A percentile compares a stretch with the other conserved stretches of the same genome.
Evolutionary conservation across 2,888 invertebrate species (phyloP).

Genomic region (Amphipoea lucens): DNA sequence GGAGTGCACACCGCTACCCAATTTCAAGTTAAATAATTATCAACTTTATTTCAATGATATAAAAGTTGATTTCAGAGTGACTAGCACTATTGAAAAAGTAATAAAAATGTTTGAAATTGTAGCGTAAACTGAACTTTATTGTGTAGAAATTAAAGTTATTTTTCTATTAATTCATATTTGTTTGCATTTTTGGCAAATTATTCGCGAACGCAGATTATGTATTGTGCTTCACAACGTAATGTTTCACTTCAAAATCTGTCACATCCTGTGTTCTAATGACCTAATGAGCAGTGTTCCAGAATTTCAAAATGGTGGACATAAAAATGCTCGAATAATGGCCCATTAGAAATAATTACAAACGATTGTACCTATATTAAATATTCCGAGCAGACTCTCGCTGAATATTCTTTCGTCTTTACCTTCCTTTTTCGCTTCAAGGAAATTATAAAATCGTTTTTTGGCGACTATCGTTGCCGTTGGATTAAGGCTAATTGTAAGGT

Average conservation of each 20-base stretch:
- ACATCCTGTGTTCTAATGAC: constrained; percentile 27
- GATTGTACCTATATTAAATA: constrained; percentile 42
- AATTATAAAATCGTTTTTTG: constrained; percentile 60
- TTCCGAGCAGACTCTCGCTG: constrained; percentile 47
- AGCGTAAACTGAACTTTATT: no score
- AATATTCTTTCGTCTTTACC: constrained; percentile 34
- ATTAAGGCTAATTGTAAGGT: constrained; percentile 59
- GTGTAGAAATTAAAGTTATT: no score
- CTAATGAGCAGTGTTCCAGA: constrained; percentile 26
- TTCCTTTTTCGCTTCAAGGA: constrained; percentile 52
- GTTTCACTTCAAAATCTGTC: constrained; percentile 6
- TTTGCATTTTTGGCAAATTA: no score
- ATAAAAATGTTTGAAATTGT: no score
- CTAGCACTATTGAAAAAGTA: no score
- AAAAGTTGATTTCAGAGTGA: no score
- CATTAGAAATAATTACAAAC: constrained; percentile 57
- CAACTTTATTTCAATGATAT: no score
- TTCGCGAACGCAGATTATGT: background rate
- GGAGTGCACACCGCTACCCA: no score
- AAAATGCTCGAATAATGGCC: constrained; percentile 43
- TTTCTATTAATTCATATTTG: no score
- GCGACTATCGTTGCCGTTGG: constrained; percentile 45
- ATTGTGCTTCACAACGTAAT: background rate
- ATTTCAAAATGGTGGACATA: constrained; percentile 37
- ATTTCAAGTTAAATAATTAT: no score